A percentile compares a stretch with the other conserved stretches of the same genome.
Conservation (phyloP, 2,797 vertebrate species). For the Rhyacichthys aspro region DNA sequence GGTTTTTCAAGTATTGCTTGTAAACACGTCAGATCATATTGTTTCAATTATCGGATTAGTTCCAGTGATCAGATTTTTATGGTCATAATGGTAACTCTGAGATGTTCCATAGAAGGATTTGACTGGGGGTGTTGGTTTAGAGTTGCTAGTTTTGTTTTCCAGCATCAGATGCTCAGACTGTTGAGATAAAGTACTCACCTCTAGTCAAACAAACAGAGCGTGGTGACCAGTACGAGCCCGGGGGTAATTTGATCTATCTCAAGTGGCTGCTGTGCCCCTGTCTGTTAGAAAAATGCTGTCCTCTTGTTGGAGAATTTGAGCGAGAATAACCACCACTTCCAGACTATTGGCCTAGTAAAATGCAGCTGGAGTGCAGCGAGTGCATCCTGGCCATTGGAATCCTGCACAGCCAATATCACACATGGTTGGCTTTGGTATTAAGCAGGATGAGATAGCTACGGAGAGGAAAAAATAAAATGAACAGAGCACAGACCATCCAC, state of each 20-base stretch:
- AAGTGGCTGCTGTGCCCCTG: constrained; percentile 26
- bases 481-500: constrained; percentile 31
- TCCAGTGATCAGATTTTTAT: too few relatives aligned
- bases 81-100: too few relatives aligned
- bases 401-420: constrained; percentile 70
- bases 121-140: too few relatives aligned
- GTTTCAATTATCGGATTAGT: too few relatives aligned
- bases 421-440: constrained; percentile 67
- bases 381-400: constrained; percentile 46
- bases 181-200: neutral
- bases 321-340: constrained; percentile 42
- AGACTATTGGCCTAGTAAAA: constrained; percentile 39
- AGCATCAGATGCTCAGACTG: neutral
- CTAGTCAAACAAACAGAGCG: too few relatives aligned
- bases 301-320: constrained; percentile 26
- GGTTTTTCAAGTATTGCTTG: too few relatives aligned
- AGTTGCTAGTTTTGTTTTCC: neutral
- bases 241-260: constrained; percentile 44
- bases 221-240: too few relatives aligned
- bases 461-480: constrained; percentile 28
- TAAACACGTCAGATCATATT: too few relatives aligned
- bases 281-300: constrained; percentile 30
- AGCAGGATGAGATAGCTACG: constrained; percentile 57
- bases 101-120: too few relatives aligned
- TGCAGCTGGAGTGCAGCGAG: constrained; percentile 41